phyloP scores from a whole-genome alignment of 1,140 invertebrate species.

The Microplitis demolitor region DNA sequence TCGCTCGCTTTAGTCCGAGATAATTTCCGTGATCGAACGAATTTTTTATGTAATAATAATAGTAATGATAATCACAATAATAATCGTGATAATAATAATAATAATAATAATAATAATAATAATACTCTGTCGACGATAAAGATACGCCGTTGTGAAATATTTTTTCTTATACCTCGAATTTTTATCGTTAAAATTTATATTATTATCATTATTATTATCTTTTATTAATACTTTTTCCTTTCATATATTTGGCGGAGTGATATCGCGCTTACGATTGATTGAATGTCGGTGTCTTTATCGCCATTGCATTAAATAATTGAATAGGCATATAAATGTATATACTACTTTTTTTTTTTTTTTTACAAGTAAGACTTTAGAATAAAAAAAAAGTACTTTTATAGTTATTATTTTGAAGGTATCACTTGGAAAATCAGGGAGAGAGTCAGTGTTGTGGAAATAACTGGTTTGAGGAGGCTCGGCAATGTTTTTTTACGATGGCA shows the following conservation, averaged over 20 bases:
- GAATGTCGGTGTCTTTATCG: neutral
- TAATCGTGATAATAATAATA: neutral
- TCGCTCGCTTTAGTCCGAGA: constrained; percentile 23
- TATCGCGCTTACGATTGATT: constrained; percentile 1
- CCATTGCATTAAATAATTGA: no score
- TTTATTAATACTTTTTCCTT: neutral
- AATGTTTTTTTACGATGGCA: neutral
- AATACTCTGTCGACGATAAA: neutral
- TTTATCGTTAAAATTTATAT: neutral
- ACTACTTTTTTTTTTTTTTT: no score
- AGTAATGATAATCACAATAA: no score
- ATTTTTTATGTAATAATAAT: neutral
- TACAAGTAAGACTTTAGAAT: no score
- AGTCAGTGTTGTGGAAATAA: constrained; percentile 4
- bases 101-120: neutral
- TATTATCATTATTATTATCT: neutral
- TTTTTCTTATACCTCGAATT: constrained; percentile 15
- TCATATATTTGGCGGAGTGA: neutral
- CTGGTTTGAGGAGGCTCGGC: neutral
- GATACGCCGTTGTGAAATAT: constrained; percentile 10
- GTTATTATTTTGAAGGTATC: neutral
- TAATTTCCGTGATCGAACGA: constrained; percentile 25
- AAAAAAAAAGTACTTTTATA: no score
- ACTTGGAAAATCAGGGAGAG: neutral
- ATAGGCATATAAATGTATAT: no score